These are phyloP conservation scores for Heliocidaris tuberculata DNA, from an alignment of 35 echinoderm and acorn worm species.

Conservation along the genomic window DNA sequence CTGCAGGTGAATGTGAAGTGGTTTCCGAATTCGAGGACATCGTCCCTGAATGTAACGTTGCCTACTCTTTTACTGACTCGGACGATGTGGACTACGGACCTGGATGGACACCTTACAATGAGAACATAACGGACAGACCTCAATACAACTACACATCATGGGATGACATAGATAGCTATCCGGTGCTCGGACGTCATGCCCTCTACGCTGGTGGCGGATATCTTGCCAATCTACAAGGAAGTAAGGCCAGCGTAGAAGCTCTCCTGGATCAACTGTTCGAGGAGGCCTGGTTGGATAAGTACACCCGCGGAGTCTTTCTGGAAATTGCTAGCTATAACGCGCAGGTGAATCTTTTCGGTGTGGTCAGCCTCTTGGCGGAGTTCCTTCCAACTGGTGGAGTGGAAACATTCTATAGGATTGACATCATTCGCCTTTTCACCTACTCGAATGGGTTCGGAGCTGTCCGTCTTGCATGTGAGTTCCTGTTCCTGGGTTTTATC, in stretches of 20 bases:
- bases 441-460: constrained; percentile 61
- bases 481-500: constrained; percentile 77
- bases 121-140: not conserved
- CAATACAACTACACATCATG: constrained; percentile 74
- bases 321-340: constrained; percentile 85
- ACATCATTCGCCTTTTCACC: constrained; percentile 69
- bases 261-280: constrained; percentile 55
- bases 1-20: constrained; percentile 48
- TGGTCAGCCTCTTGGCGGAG: constrained; percentile 73
- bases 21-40: constrained; percentile 39
- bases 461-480: constrained; percentile 71
- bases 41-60: constrained; percentile 60
- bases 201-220: constrained; percentile 88
- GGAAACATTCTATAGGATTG: constrained; percentile 61
- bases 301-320: constrained; percentile 82
- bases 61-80: constrained; percentile 51
- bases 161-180: constrained; percentile 74
- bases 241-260: not conserved
- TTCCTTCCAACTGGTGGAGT: constrained; percentile 83
- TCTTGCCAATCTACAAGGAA: constrained; percentile 52
- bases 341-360: constrained; percentile 86
- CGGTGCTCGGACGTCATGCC: constrained; percentile 74
- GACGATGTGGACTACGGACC: constrained; percentile 61
- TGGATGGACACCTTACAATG: constrained; percentile 70
- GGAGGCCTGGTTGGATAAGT: constrained; percentile 80